phyloP scores from a whole-genome alignment of 2,888 invertebrate species.

The Sialis fuliginosa region DNA sequence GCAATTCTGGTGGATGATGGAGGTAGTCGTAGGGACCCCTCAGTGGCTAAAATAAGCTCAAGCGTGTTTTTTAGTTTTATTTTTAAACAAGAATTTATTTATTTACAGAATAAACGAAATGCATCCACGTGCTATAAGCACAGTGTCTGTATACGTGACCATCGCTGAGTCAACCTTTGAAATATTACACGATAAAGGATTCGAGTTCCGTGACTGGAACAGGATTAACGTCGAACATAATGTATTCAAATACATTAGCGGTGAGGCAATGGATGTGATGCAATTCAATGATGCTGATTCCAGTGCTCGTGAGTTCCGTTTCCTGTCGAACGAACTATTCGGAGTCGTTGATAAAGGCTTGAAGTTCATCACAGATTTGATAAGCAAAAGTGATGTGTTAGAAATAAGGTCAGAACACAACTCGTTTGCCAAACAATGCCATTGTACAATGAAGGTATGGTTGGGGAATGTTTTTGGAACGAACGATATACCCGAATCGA shows the following conservation, averaged over 20 bases:
- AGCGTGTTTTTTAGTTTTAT: background rate
- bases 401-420: slow-evolving; percentile 34
- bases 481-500: slow-evolving; percentile 24
- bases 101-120: slow-evolving; percentile 41
- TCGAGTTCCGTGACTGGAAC: slow-evolving; percentile 48
- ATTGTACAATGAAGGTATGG: slow-evolving; percentile 42
- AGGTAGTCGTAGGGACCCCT: too few relatives aligned
- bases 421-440: slow-evolving; percentile 42
- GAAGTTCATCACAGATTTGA: slow-evolving; percentile 37
- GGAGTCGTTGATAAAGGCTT: slow-evolving; percentile 33
- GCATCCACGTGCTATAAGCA: slow-evolving; percentile 41
- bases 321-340: slow-evolving; percentile 38
- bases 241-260: slow-evolving; percentile 37
- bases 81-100: slow-evolving; percentile 4
- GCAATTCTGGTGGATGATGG: too few relatives aligned
- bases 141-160: slow-evolving; percentile 39
- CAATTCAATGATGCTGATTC: slow-evolving; percentile 15
- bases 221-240: slow-evolving; percentile 43
- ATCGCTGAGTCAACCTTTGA: slow-evolving; percentile 43
- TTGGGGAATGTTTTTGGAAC: slow-evolving; percentile 29
- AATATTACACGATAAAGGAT: slow-evolving; percentile 35
- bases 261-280: slow-evolving; percentile 22
- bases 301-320: slow-evolving; percentile 24
- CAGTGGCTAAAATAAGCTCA: background rate
- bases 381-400: slow-evolving; percentile 22